phyloP scores from a whole-genome alignment of 1,140 invertebrate species.

The Reticulitermes speratus region DNA sequence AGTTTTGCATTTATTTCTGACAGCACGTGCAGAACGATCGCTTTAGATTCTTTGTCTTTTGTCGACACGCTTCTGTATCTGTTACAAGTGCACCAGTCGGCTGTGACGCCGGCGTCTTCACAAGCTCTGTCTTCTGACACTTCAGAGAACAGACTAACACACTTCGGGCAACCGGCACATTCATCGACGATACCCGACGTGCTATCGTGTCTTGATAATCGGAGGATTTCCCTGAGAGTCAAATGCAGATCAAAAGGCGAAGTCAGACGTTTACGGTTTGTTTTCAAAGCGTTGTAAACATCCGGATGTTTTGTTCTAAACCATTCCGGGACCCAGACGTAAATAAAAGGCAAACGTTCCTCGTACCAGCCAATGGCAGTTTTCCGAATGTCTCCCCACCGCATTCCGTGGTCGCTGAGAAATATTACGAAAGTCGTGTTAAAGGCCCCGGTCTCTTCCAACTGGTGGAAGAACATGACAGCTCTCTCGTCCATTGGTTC shows the following conservation, averaged over 20 bases:
- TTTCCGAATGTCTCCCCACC: conserved; percentile 76
- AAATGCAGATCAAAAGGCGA: conserved; percentile 85
- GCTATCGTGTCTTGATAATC: neutral
- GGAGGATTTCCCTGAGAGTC: conserved; percentile 54
- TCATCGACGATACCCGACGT: conserved; percentile 40
- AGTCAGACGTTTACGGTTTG: conserved; percentile 73
- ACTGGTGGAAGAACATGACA: conserved; percentile 54
- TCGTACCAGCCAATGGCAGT: conserved; percentile 87
- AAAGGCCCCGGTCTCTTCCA: conserved; percentile 58
- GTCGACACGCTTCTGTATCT: conserved; percentile 49
- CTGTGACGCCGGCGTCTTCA: conserved; percentile 63
- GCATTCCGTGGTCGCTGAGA: conserved; percentile 69
- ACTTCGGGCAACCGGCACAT: conserved; percentile 58
- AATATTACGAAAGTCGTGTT: conserved; percentile 57
- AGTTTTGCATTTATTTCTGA: conserved; percentile 42
- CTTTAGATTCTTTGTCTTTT: conserved; percentile 45
- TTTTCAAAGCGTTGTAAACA: conserved; percentile 63
- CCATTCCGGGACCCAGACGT: conserved; percentile 73
- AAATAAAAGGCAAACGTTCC: conserved; percentile 83
- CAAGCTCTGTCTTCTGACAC: conserved; percentile 67
- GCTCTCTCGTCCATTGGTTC: conserved; percentile 65
- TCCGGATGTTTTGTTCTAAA: conserved; percentile 63
- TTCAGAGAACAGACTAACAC: conserved; percentile 65
- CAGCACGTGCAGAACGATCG: conserved; percentile 50
- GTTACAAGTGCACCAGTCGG: conserved; percentile 78